These are phyloP conservation scores for Diadumene lineata DNA, from an alignment of 92 coral and sea anemone species.

Conservation along the genomic window DNA sequence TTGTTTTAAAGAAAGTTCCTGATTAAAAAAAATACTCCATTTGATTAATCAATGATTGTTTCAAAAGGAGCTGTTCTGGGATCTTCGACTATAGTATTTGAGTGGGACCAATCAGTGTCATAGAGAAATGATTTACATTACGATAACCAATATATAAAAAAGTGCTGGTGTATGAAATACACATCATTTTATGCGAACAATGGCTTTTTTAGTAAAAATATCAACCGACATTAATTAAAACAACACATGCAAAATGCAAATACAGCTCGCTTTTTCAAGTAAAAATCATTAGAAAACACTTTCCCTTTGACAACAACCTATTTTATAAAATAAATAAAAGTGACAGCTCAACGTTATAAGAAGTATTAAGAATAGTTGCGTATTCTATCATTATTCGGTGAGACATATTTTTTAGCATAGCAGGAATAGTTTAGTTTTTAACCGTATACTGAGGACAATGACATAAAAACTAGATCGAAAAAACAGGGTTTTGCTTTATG, in stretches of 20 bases:
- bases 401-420: too few species aligned
- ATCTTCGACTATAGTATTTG: background rate
- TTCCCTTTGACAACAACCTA: background rate
- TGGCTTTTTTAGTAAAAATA: slow-evolving; percentile 1
- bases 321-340: background rate
- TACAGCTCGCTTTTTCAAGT: background rate
- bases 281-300: slow-evolving; percentile 3
- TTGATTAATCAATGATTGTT: too few species aligned
- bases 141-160: background rate
- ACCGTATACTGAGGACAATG: too few species aligned
- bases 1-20: too few species aligned
- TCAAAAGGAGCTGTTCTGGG: too few species aligned
- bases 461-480: too few species aligned
- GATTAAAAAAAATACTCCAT: too few species aligned
- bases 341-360: slow-evolving; percentile 24
- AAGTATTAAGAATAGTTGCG: slow-evolving; percentile 3
- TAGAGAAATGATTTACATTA: background rate
- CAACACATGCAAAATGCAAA: slow-evolving; percentile 9
- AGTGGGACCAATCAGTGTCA: background rate
- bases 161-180: background rate
- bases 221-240: slow-evolving; percentile 11
- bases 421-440: too few species aligned
- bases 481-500: too few species aligned
- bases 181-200: background rate
- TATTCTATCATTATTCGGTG: background rate